Evolutionary conservation across 2,113 vertebrate genomes (phyloP), one percentile per base, ranked within the genome.

Genomic region (Barbus barbus): DNA sequence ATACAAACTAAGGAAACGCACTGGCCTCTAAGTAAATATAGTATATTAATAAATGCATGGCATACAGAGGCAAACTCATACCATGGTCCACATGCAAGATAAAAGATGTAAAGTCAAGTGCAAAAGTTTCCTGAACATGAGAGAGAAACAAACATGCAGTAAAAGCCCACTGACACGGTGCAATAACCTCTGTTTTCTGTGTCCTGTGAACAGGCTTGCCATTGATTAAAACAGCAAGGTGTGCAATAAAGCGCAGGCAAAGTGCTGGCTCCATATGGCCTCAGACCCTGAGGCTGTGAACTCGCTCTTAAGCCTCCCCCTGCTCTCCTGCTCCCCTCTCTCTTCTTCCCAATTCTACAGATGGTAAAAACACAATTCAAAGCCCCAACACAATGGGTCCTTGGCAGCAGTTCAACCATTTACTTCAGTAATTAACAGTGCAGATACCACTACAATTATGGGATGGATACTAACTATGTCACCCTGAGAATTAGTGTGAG

Each of bases 371-470:
- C 95, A 96, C 94, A 95, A 96, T 97, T 97, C 96, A 96, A 96
- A 95, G 94, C 96, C 95, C 95, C 94, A 92, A 94, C 96, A 98
- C 96, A 98, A 98, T 97, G 96, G 96, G 96, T 95, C 96, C 84
- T 96, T 98, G 97, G 97, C 97, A 96, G 93, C 92, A 96, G 96
- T 97, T 98, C 97, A 98, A 96, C 95, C 97, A 95, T 98, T 98
- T 97, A 97, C 96, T 97, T 95, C 97, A 97, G 97, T 99, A 99
- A 99, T 98, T 98, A 99, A 98, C 96, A 96, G 95, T 96, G 97
- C 95, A 95, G 95, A 97, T 96, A 97, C 96, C 95, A 97, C 96
- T 96, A 97, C 96, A 97, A 97, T 97, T 97, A 96, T 95, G 96
- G 95, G 95, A 95, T 91, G 94, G 93, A 95, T 94, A 93, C 93